phyloP scores from a whole-genome alignment of 2,113 vertebrate genomes.

The Alligator sinensis region DNA sequence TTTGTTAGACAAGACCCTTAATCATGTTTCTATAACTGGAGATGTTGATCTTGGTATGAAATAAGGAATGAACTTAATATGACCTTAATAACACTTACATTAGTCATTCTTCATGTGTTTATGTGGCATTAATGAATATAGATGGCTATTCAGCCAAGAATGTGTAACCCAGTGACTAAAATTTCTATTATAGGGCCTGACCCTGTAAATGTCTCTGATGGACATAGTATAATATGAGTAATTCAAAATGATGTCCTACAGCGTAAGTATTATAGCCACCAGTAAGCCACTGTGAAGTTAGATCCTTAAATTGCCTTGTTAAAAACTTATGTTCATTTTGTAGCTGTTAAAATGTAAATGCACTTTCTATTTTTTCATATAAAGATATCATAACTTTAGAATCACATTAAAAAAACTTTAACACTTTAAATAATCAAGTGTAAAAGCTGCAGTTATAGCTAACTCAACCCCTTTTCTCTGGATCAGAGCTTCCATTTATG shows the following conservation, averaged over 20 bases:
- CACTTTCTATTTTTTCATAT: neutral
- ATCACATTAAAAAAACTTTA: neutral
- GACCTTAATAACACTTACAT: neutral
- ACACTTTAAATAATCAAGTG: constrained; percentile 34
- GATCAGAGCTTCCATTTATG: neutral
- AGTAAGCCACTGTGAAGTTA: neutral
- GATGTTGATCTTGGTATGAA: neutral
- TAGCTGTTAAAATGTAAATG: neutral
- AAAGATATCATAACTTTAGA: constrained; percentile 24
- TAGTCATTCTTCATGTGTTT: neutral
- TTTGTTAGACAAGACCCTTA: neutral
- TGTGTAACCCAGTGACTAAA: neutral
- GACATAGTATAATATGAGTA: neutral
- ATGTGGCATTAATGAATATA: neutral
- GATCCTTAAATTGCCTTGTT: neutral
- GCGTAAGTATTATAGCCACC: neutral
- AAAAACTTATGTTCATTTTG: neutral
- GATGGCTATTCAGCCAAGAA: neutral
- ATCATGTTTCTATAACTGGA: neutral
- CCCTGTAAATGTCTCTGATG: neutral
- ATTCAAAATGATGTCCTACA: neutral
- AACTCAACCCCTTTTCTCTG: neutral
- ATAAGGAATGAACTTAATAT: neutral
- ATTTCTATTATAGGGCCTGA: neutral
- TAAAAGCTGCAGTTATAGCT: constrained; percentile 2